Evolutionary conservation across 1,140 invertebrate genomes (phyloP), one percentile per base, ranked within the genome.

Genomic region (Ephestia elutella): DNA sequence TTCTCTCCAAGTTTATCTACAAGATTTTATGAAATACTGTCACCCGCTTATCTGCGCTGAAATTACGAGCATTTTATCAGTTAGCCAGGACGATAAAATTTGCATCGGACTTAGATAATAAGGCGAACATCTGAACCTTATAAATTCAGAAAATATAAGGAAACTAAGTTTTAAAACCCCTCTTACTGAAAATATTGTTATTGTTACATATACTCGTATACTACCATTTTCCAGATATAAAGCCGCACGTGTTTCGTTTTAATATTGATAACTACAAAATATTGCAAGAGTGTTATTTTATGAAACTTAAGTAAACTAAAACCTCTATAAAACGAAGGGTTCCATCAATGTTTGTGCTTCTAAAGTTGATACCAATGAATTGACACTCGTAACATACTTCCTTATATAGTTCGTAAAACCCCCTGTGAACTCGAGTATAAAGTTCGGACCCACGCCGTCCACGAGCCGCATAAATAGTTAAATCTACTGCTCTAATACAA

Each of bases 401-500:
- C 50, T 21, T n/a, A 25, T n/a, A 18, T n/a, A 53, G 50, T 53
- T 53, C 50, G 50, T 53, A 53, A 53, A 53, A 53, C 19, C 21
- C 20, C 9, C 20, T 21, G 19, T 53, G 50, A 25, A 53, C 50
- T 20, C 50, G 21, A 25, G 50, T 53, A 53, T 53, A 53, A 53
- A 53, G 50, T 53, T 25, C 50, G 50, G 50, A n/a, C 18, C 19
- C 18, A 61, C 56, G n/a, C 57, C 28, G 69, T 35, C 63, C 59
- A 61, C 62, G 68, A 62, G 59, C 65, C 60, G 73, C 68, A 80
- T 85, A 85, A 86, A 85, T 86, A 82, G 80, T 85, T 85, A 83
- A 84, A 86, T 83, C 74, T 82, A 80, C 82, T 82, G 79, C 77
- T 84, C 78, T 85, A 85, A 86, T 86, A 86, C 83, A 86, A 86